Percentiles rank a stretch among this genome's conserved stretches.
These are phyloP conservation scores for Jacana jacana DNA, from an alignment of 2,113 vertebrate genomes.

Conservation along the genomic window DNA sequence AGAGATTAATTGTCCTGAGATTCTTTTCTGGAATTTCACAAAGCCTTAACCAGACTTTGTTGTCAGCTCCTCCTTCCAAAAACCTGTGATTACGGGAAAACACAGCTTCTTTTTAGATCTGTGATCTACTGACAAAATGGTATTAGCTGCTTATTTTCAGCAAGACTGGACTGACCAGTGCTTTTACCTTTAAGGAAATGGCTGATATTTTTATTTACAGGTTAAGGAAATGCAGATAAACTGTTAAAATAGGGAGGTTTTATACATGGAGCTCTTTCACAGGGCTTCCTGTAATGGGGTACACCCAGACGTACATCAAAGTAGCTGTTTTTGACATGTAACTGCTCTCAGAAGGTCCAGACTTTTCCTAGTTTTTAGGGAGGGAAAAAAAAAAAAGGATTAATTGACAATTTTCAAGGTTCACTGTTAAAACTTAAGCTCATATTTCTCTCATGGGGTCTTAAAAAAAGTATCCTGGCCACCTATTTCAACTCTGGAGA, in stretches of 20 bases:
- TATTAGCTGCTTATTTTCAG: not conserved
- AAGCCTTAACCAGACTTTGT: not conserved
- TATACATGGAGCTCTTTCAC: not conserved
- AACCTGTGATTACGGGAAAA: not conserved
- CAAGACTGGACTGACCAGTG: not conserved
- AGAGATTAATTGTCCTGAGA: constrained; percentile 3
- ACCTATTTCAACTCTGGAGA: not conserved
- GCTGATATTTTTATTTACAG: not conserved
- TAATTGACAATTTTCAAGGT: not conserved
- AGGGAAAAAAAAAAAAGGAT: not conserved
- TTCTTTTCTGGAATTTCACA: not conserved
- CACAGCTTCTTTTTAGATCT: not conserved
- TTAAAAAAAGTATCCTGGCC: not conserved
- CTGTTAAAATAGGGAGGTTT: not conserved
- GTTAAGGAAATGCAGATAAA: not conserved
- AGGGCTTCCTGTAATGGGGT: not conserved
- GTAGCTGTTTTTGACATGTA: not conserved
- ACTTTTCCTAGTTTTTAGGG: not conserved
- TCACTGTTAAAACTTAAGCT: not conserved
- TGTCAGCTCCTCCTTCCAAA: constrained; percentile 1
- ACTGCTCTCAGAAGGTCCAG: not conserved
- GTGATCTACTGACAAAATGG: not conserved
- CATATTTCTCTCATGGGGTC: not conserved
- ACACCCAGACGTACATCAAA: fast-evolving
- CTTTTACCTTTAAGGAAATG: not conserved